Conservation (phyloP, 1,140 invertebrate genomes). For the Drosophila neocordata region DNA sequence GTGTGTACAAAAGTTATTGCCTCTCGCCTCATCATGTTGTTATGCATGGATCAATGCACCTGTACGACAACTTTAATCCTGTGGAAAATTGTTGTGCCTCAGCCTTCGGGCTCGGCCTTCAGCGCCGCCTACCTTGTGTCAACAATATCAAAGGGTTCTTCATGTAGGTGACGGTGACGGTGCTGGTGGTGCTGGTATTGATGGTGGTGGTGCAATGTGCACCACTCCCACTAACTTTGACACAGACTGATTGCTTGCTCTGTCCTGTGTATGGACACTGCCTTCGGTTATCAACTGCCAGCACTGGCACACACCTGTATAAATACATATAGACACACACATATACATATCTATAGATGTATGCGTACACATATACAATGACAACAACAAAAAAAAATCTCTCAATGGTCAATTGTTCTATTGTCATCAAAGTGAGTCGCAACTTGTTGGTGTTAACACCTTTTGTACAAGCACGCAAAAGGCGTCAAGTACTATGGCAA, state of each 20-base stretch:
- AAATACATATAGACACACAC: conserved; percentile 27
- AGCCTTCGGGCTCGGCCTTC: conserved; percentile 1
- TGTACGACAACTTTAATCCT: conserved; percentile 60
- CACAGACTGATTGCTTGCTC: conserved; percentile 53
- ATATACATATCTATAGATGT: neutral
- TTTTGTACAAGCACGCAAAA: conserved; percentile 56
- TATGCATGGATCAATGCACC: conserved; percentile 45
- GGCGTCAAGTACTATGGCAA: conserved; percentile 40
- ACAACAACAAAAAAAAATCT: conserved; percentile 35
- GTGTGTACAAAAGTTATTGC: conserved; percentile 25
- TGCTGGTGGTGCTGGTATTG: neutral
- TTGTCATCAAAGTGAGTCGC: conserved; percentile 48
- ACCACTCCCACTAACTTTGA: conserved; percentile 45
- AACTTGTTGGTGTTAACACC: conserved; percentile 59
- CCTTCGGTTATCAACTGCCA: conserved; percentile 50
- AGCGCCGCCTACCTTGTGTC: conserved; percentile 43
- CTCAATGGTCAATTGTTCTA: conserved; percentile 50
- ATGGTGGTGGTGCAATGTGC: conserved; percentile 6
- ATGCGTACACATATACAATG: neutral
- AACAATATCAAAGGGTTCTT: conserved; percentile 54
- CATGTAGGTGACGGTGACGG: neutral
- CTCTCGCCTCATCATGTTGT: conserved; percentile 20
- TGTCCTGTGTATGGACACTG: neutral
- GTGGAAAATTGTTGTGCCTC: conserved; percentile 6
- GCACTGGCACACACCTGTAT: conserved; percentile 42